A percentile compares a stretch with the other conserved stretches of the same genome.
Evolutionary conservation across 1,140 invertebrate species (phyloP).

Genomic region (Aethina tumida): DNA sequence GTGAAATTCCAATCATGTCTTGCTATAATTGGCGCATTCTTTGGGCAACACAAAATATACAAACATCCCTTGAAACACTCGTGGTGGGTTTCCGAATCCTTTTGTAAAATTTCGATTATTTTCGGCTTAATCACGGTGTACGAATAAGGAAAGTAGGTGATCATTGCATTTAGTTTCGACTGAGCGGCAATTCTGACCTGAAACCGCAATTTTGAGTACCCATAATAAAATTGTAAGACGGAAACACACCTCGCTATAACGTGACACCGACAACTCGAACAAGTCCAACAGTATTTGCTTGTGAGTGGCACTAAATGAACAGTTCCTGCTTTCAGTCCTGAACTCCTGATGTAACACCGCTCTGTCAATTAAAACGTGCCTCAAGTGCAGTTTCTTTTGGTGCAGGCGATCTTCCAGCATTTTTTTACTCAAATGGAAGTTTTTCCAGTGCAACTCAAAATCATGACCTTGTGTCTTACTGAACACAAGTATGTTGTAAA

Average conservation of each 20-base stretch:
- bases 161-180: constrained; percentile 40
- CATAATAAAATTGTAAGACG: not conserved
- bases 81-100: constrained; percentile 49
- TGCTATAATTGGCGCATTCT: constrained; percentile 49
- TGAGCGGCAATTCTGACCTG: constrained; percentile 56
- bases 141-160: constrained; percentile 48
- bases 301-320: constrained; percentile 47
- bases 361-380: constrained; percentile 53
- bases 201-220: constrained; percentile 18
- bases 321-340: constrained; percentile 36
- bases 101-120: constrained; percentile 47
- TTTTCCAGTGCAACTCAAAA: constrained; percentile 47
- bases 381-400: constrained; percentile 49
- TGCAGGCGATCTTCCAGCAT: constrained; percentile 51
- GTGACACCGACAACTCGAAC: constrained; percentile 53
- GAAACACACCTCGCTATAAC: constrained; percentile 52
- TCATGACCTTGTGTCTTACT: constrained; percentile 42
- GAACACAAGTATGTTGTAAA: constrained; percentile 50
- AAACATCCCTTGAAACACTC: constrained; percentile 73
- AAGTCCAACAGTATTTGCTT: constrained; percentile 50
- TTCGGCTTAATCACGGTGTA: constrained; percentile 47
- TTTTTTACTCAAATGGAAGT: constrained; percentile 48
- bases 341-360: constrained; percentile 58
- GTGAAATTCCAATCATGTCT: constrained; percentile 69
- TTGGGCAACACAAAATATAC: constrained; percentile 61